Evolutionary conservation across 2,797 vertebrate species (phyloP).

Genomic region (Anguilla megastoma): DNA sequence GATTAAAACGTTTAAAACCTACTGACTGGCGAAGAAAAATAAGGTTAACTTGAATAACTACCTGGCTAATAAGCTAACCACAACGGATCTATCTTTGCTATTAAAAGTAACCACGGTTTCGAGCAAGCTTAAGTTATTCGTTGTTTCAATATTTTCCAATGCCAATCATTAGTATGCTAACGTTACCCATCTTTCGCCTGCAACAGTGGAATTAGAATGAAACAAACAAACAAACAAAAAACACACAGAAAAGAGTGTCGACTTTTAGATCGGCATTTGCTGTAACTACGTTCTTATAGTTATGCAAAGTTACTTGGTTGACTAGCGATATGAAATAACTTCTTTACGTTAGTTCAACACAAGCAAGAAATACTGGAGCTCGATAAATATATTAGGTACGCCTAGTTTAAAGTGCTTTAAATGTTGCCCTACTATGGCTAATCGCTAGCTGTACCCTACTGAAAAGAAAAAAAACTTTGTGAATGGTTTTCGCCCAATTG

Average conservation of each 20-base stretch:
- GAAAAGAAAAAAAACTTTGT: not conserved
- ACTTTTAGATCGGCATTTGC: not conserved
- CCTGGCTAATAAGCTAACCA: not conserved
- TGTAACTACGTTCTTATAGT: not conserved
- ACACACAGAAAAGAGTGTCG: not conserved
- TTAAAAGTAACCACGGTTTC: not conserved
- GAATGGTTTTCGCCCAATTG: not conserved
- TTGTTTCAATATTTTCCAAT: not conserved
- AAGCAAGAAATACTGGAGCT: not conserved
- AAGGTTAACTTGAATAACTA: not conserved
- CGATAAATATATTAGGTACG: not conserved
- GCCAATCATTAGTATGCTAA: not conserved
- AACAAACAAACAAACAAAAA: not conserved
- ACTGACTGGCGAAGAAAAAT: constrained; percentile 4
- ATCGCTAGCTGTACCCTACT: not conserved
- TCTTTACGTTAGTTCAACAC: not conserved
- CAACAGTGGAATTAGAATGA: not conserved
- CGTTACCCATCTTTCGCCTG: not conserved
- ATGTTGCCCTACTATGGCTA: not conserved
- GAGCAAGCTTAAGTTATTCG: not conserved
- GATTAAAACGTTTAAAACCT: constrained; percentile 1
- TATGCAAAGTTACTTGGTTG: not conserved
- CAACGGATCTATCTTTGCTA: not conserved
- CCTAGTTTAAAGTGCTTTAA: not conserved
- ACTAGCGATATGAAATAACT: not conserved